These are phyloP conservation scores for Corbicula japonica DNA, from an alignment of 2,888 invertebrate genomes.

Conservation along the genomic window DNA sequence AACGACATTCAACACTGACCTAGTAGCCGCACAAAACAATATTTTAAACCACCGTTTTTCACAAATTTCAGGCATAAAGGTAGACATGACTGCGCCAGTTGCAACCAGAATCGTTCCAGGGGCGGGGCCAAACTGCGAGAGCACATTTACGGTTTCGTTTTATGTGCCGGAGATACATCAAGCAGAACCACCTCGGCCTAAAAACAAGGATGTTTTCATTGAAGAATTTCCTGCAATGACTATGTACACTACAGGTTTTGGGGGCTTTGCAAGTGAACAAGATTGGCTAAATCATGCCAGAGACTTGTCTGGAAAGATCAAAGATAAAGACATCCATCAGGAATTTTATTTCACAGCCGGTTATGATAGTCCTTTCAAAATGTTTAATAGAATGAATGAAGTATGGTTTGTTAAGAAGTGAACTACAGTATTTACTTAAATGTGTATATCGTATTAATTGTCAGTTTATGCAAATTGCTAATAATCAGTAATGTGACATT, in stretches of 20 bases:
- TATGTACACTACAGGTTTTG: slow-evolving; percentile 73
- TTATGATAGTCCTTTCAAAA: slow-evolving; percentile 85
- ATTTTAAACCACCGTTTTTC: too few species aligned
- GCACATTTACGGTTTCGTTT: slow-evolving; percentile 80
- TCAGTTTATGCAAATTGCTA: neutral
- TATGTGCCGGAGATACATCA: slow-evolving; percentile 73
- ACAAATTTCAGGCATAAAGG: slow-evolving; percentile 70
- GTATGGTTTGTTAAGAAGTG: slow-evolving; percentile 81
- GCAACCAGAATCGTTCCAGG: slow-evolving; percentile 75
- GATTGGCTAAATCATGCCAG: slow-evolving; percentile 71
- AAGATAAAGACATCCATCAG: slow-evolving; percentile 53
- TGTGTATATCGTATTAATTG: neutral
- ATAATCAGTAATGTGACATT: too few species aligned
- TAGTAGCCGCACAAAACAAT: too few species aligned
- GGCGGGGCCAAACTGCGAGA: slow-evolving; percentile 79
- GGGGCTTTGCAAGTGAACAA: slow-evolving; percentile 75
- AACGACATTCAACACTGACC: too few species aligned
- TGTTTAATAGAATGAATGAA: slow-evolving; percentile 84
- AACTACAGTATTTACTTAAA: neutral
- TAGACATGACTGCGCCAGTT: slow-evolving; percentile 83
- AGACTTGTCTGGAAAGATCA: slow-evolving; percentile 61
- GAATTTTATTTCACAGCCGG: slow-evolving; percentile 82
- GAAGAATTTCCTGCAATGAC: slow-evolving; percentile 67
- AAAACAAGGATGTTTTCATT: slow-evolving; percentile 72
- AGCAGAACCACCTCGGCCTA: slow-evolving; percentile 73